phyloP scores from a whole-genome alignment of 1,140 invertebrate species.

The Atopsyche davidsoni region DNA sequence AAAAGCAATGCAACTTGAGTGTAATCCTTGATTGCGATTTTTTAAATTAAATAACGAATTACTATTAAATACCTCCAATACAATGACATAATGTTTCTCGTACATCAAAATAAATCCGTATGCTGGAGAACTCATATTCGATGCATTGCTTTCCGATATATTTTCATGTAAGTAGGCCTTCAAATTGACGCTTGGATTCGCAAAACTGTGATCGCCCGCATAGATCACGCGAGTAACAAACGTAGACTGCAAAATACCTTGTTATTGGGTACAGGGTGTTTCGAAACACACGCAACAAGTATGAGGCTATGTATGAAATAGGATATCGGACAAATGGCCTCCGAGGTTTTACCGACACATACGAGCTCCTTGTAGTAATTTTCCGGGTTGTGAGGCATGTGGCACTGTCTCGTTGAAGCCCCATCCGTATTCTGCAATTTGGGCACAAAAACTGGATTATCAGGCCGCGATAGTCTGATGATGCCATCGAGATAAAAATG shows the following conservation, averaged over 20 bases:
- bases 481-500: too few species aligned
- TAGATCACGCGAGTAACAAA: slow-evolving; percentile 42
- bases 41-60: background rate
- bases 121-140: slow-evolving; percentile 40
- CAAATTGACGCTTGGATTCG: slow-evolving; percentile 33
- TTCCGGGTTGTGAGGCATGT: too few species aligned
- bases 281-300: too few species aligned
- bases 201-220: slow-evolving; percentile 38
- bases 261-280: too few species aligned
- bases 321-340: too few species aligned
- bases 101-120: slow-evolving; percentile 41
- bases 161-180: slow-evolving; percentile 34
- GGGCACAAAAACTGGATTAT: too few species aligned
- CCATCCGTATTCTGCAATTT: too few species aligned
- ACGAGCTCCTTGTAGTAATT: too few species aligned
- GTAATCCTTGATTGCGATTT: background rate
- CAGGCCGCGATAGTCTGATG: too few species aligned
- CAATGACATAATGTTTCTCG: slow-evolving; percentile 42
- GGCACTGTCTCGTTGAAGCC: too few species aligned
- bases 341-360: too few species aligned
- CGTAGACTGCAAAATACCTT: slow-evolving; percentile 44
- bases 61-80: slow-evolving; percentile 37
- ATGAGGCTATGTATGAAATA: too few species aligned
- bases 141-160: slow-evolving; percentile 36
- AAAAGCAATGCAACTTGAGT: slow-evolving; percentile 15